These are phyloP conservation scores for Zonitis immaculata DNA, from an alignment of 2,888 invertebrate species.

Conservation along the genomic window DNA sequence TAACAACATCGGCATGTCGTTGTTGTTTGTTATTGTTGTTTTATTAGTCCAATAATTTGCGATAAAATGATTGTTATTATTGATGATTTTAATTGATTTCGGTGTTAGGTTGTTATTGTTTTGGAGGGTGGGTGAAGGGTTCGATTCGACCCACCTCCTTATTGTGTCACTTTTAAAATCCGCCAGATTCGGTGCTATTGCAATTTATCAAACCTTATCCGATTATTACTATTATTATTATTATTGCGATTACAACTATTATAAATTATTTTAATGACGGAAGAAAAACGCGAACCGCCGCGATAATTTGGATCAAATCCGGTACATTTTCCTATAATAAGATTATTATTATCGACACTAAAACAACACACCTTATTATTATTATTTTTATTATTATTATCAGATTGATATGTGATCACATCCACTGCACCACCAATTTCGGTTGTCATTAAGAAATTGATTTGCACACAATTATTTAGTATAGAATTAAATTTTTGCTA, in stretches of 20 bases:
- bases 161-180: conserved; percentile 57
- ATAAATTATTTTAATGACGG: background rate
- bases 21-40: conserved; percentile 46
- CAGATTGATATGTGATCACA: conserved; percentile 31
- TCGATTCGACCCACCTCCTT: conserved; percentile 57
- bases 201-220: background rate
- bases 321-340: background rate
- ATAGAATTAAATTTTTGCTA: too few relatives aligned
- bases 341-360: too few relatives aligned
- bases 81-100: conserved; percentile 47
- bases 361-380: background rate
- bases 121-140: conserved; percentile 52
- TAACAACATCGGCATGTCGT: conserved; percentile 60
- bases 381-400: background rate
- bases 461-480: too few relatives aligned
- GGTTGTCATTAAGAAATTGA: conserved; percentile 18
- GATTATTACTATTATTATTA: background rate
- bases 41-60: conserved; percentile 28
- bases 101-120: conserved; percentile 42
- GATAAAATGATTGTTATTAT: conserved; percentile 45
- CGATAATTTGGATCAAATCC: background rate
- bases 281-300: background rate
- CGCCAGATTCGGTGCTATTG: conserved; percentile 52
- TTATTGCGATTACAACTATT: background rate
- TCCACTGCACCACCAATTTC: conserved; percentile 30